Evolutionary conservation across 1,140 invertebrate genomes (phyloP), one percentile per base, ranked within the genome.

Genomic region (Tetramorium parvispinum): DNA sequence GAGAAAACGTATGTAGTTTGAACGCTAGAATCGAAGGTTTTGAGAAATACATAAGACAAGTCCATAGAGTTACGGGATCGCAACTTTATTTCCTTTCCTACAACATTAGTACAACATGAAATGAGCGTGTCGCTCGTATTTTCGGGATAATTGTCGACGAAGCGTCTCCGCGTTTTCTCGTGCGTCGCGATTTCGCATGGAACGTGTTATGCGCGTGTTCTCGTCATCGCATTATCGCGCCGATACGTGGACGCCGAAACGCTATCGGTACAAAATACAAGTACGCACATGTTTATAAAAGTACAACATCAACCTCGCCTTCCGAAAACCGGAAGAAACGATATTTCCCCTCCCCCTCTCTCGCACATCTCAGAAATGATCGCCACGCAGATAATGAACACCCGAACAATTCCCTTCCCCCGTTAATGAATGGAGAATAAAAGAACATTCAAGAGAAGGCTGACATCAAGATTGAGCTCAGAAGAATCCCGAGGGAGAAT

Each of bases 251-350:
- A 68, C 1, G 16, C n/a, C n/a, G 53, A 71, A 13, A 32, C 51
- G 76, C 65, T n/a, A 63, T 32, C 81, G 70, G 88, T 90, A 90
- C 57, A 90, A 91, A 91, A 91, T 91, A 85, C 87, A 91, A 91
- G 89, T 91, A 91, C 87, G 59, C 87, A 51, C 57, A 75, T 92
- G 86, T 92, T 89, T 93, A 92, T 92, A 92, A 93, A 93, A 93
- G 91, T 92, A 92, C 88, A 91, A 93, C 89, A 92, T 89, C 89
- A 37, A 89, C 46, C 46, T 82, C 75, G 57, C 49, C 61, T 59
- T 51, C 40, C 51, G 78, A 32, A 32, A 32, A 91, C 61, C 63
- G 78, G 75, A 70, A 89, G 65, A 77, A 85, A 82, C 85, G 61
- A 87, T 90, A 87, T 27, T 51, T 43, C 37, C 40, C 53, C 40